Evolutionary conservation across 2,888 invertebrate species (phyloP).

Genomic region (Norana najaformis): DNA sequence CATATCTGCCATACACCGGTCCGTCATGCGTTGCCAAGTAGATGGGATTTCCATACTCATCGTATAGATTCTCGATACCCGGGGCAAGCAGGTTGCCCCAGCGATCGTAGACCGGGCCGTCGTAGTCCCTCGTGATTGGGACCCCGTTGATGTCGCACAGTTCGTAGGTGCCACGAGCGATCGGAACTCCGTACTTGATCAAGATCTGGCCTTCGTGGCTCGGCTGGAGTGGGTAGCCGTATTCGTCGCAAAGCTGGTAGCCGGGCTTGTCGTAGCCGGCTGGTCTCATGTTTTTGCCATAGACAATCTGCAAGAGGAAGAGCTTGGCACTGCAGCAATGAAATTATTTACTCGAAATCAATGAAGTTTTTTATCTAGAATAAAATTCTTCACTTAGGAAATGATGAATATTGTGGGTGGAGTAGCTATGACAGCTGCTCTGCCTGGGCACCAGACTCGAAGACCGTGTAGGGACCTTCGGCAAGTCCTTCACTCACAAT

Average conservation of each 20-base stretch:
- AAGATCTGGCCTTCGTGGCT: conserved; percentile 17
- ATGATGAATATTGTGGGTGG: too few species aligned
- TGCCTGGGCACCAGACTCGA: too few species aligned
- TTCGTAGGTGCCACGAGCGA: neutral
- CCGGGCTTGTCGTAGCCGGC: conserved; percentile 14
- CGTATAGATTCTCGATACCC: neutral
- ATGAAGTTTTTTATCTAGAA: too few species aligned
- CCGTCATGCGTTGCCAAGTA: neutral
- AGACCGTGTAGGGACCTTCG: too few species aligned
- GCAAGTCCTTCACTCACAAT: too few species aligned
- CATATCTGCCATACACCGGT: neutral
- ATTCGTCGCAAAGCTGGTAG: conserved; percentile 22
- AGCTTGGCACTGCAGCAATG: neutral
- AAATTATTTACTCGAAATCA: too few species aligned
- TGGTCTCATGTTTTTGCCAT: conserved; percentile 21
- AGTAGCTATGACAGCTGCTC: too few species aligned
- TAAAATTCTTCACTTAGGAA: too few species aligned
- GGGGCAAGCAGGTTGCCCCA: conserved; percentile 18
- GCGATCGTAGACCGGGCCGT: neutral
- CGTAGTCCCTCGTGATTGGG: conserved; percentile 10
- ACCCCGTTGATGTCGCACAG: conserved; percentile 15
- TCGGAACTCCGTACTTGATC: neutral
- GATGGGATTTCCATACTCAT: neutral
- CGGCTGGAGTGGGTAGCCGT: conserved; percentile 7
- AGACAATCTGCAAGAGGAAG: neutral